Conservation (phyloP, 2,888 invertebrate genomes). For the Deilephila porcellus region DNA sequence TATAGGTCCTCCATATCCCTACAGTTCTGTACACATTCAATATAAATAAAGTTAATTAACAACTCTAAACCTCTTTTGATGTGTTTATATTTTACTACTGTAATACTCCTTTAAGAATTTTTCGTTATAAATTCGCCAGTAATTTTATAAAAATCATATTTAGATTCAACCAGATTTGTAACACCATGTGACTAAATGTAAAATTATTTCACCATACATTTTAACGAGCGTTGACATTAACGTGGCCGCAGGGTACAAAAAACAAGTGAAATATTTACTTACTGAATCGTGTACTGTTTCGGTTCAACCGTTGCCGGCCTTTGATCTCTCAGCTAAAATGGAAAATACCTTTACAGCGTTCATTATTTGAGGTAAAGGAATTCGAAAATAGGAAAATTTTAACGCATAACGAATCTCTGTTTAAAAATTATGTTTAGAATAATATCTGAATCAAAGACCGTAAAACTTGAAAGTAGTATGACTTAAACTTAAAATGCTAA, state of each 20-base stretch:
- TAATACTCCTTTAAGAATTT: no score
- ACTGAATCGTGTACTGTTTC: slow-evolving; percentile 65
- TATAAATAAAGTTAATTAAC: no score
- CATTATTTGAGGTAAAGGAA: neutral
- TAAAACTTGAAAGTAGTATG: no score
- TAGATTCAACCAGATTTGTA: neutral
- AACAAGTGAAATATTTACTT: slow-evolving; percentile 41
- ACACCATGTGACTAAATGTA: neutral
- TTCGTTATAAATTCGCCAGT: no score
- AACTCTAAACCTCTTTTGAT: no score
- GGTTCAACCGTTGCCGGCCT: slow-evolving; percentile 45
- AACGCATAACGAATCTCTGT: no score
- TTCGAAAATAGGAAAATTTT: no score
- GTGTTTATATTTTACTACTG: no score
- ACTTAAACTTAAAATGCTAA: no score
- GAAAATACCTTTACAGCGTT: slow-evolving; percentile 2
- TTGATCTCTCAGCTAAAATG: slow-evolving; percentile 48
- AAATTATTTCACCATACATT: neutral
- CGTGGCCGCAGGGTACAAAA: neutral
- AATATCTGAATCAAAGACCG: no score
- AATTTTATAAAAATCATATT: neutral
- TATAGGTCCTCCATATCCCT: no score
- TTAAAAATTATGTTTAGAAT: neutral
- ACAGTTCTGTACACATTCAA: no score
- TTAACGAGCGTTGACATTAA: neutral